Evolutionary conservation across 2,888 invertebrate genomes (phyloP).

Genomic region (Gortyna flavago): DNA sequence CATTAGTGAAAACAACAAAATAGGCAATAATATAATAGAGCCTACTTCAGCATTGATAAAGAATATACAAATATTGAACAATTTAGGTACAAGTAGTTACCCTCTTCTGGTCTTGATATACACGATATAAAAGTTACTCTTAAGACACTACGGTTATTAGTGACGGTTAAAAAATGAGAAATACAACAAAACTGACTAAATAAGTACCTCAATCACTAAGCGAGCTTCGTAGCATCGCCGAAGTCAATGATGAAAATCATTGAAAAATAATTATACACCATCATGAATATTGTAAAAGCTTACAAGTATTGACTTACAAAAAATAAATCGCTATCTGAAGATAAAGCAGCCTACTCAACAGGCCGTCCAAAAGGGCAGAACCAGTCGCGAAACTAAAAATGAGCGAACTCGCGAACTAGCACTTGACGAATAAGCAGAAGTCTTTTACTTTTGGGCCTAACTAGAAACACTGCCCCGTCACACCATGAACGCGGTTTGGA

Average conservation of each 20-base stretch:
- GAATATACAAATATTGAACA: conserved; percentile 62
- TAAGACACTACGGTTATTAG: conserved; percentile 58
- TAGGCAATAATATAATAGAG: conserved; percentile 39
- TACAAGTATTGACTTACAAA: conserved; percentile 75
- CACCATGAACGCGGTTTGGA: conserved; percentile 31
- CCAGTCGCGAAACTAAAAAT: conserved; percentile 24
- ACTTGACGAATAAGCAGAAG: conserved; percentile 47
- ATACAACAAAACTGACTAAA: conserved; percentile 65
- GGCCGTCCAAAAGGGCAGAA: conserved; percentile 26
- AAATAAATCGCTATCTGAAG: conserved; percentile 72
- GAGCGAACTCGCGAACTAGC: conserved; percentile 45
- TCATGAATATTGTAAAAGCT: conserved; percentile 69
- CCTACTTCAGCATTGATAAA: conserved; percentile 41
- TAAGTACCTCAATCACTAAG: conserved; percentile 66
- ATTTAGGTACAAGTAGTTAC: conserved; percentile 69
- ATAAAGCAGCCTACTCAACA: conserved; percentile 66
- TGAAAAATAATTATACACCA: conserved; percentile 59
- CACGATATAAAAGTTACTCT: conserved; percentile 62
- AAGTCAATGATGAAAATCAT: conserved; percentile 61
- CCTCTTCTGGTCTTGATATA: conserved; percentile 55
- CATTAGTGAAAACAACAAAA: conserved; percentile 41
- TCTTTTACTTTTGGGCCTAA: conserved; percentile 50
- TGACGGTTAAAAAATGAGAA: conserved; percentile 46
- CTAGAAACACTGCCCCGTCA: conserved; percentile 48
- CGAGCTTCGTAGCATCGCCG: conserved; percentile 47